Evolutionary conservation across 1,140 invertebrate genomes (phyloP).

Genomic region (Lepidurus arcticus): DNA sequence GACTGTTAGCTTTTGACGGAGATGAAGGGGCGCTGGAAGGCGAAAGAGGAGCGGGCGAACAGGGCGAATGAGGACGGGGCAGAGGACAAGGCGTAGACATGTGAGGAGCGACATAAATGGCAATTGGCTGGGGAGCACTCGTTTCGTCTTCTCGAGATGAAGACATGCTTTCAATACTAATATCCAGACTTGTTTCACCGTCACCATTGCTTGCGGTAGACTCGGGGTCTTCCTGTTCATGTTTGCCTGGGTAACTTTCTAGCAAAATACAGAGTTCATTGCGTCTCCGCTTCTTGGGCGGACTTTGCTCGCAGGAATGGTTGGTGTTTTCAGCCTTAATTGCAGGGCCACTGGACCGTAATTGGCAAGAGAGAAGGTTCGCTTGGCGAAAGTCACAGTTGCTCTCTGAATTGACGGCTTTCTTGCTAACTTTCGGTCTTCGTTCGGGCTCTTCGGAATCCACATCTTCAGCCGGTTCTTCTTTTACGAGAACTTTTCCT

Average conservation of each 20-base stretch:
- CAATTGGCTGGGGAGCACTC: neutral
- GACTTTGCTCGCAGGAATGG: neutral
- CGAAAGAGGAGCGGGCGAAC: neutral
- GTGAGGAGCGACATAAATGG: neutral
- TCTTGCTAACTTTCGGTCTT: neutral
- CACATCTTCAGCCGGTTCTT: neutral
- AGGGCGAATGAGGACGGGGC: neutral
- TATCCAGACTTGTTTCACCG: neutral
- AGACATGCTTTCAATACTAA: neutral
- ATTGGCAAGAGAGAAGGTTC: neutral
- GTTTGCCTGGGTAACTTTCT: neutral
- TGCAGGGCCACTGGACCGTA: neutral
- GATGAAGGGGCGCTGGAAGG: neutral
- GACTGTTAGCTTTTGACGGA: neutral
- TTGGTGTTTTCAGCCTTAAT: neutral
- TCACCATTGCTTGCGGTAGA: neutral
- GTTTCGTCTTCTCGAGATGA: neutral
- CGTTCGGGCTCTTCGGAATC: neutral
- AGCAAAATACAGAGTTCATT: slow-evolving; percentile 15
- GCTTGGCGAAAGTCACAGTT: neutral
- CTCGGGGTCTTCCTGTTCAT: neutral
- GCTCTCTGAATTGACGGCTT: neutral
- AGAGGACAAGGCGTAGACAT: neutral
- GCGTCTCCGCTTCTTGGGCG: neutral
- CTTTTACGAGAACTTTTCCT: neutral